phyloP scores from a whole-genome alignment of 1,140 invertebrate species.

The Hestina assimilis region DNA sequence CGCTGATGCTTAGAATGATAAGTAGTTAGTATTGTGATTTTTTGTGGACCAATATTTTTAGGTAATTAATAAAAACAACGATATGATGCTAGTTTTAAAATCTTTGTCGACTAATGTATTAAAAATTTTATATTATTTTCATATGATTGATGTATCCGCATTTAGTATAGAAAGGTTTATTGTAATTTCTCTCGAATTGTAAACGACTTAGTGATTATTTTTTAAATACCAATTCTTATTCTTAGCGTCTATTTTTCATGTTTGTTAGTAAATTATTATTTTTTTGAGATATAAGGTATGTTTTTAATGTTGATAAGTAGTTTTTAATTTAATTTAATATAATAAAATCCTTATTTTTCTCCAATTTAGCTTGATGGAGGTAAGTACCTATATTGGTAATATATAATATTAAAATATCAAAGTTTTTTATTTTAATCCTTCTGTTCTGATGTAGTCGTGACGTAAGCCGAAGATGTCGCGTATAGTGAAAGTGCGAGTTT shows the following conservation, averaged over 20 bases:
- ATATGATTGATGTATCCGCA: constrained; percentile 8
- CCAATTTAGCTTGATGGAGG: constrained; percentile 49
- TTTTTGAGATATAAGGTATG: constrained; percentile 74
- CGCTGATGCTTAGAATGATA: constrained; percentile 11
- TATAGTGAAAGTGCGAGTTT: too few relatives aligned
- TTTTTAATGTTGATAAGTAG: constrained; percentile 73
- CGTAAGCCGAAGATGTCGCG: too few relatives aligned
- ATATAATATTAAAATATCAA: constrained; percentile 52
- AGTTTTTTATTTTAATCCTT: constrained; percentile 32
- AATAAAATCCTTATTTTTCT: constrained; percentile 62
- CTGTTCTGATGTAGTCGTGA: neutral
- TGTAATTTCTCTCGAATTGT: constrained; percentile 20
- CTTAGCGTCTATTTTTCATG: constrained; percentile 40
- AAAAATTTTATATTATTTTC: constrained; percentile 4
- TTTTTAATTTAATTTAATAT: constrained; percentile 74
- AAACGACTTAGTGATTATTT: constrained; percentile 26
- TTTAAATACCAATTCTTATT: constrained; percentile 34
- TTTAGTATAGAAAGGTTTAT: constrained; percentile 6
- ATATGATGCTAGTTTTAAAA: constrained; percentile 20
- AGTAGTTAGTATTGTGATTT: constrained; percentile 20
- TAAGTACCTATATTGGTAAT: constrained; percentile 64
- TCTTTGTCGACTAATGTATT: constrained; percentile 13
- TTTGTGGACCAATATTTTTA: constrained; percentile 24
- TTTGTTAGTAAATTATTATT: constrained; percentile 78
- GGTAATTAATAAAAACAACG: constrained; percentile 15